These are phyloP conservation scores for Leuciscus idus DNA, from an alignment of 2,113 vertebrate species.

Conservation along the genomic window DNA sequence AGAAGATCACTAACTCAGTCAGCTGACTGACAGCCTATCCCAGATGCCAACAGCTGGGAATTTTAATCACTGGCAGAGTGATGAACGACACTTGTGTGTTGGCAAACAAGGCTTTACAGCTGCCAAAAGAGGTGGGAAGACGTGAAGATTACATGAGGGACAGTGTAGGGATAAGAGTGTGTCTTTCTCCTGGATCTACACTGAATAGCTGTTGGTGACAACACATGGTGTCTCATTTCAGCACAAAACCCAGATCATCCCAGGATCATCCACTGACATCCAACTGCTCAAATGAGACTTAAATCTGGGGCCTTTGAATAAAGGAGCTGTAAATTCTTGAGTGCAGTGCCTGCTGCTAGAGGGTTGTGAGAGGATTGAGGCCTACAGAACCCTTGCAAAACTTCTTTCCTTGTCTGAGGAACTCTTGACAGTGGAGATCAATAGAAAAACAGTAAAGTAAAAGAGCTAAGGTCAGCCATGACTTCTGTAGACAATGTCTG, in stretches of 20 bases:
- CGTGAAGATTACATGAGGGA: slow-evolving; percentile 39
- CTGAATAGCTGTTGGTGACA: slow-evolving; percentile 32
- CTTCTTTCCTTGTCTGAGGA: not conserved
- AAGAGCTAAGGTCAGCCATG: not conserved
- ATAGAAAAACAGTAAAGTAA: slow-evolving; percentile 34
- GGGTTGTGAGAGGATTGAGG: not conserved
- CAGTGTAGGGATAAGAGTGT: slow-evolving; percentile 2
- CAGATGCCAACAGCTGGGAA: slow-evolving; percentile 49
- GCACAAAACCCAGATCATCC: slow-evolving; percentile 56
- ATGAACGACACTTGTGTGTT: slow-evolving; percentile 42
- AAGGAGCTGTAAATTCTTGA: slow-evolving; percentile 8
- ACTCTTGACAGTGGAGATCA: slow-evolving; percentile 36
- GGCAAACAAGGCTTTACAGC: slow-evolving; percentile 31
- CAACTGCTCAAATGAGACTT: slow-evolving; percentile 42
- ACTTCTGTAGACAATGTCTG: slow-evolving; percentile 39
- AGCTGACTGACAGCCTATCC: slow-evolving; percentile 61
- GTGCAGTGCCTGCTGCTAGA: not conserved
- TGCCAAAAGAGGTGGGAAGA: slow-evolving; percentile 27
- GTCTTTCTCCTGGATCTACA: not conserved
- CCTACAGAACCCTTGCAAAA: not conserved
- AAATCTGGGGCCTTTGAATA: slow-evolving; percentile 21
- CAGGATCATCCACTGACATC: slow-evolving; percentile 51
- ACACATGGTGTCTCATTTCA: slow-evolving; percentile 34
- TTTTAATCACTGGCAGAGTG: slow-evolving; percentile 59
- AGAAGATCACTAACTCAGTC: slow-evolving; percentile 53